Conservation (phyloP, 2,888 invertebrate species). For the Brachyptera putata region DNA sequence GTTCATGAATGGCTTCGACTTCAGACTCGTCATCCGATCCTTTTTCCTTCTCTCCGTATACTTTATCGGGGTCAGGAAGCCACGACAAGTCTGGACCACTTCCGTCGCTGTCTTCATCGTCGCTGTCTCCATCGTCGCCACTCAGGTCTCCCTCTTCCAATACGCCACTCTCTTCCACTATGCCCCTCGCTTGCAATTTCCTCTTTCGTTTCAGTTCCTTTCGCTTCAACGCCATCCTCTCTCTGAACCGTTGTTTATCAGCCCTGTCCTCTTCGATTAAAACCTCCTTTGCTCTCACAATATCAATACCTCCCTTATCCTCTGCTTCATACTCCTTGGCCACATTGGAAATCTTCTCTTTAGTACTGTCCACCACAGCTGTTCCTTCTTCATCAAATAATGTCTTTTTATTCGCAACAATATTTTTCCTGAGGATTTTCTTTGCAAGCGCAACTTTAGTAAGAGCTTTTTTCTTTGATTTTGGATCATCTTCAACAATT, state of each 20-base stretch:
- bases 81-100: conserved; percentile 69
- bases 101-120: too few relatives aligned
- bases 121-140: too few relatives aligned
- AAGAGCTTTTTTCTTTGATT: conserved; percentile 55
- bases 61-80: conserved; percentile 80
- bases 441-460: conserved; percentile 89
- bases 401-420: conserved; percentile 76
- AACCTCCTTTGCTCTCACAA: conserved; percentile 72
- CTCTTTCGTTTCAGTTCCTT: conserved; percentile 38
- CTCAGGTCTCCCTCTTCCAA: conserved; percentile 55
- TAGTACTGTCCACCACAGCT: conserved; percentile 59
- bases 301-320: conserved; percentile 67
- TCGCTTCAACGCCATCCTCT: conserved; percentile 76
- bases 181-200: conserved; percentile 58
- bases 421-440: conserved; percentile 80
- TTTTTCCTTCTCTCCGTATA: conserved; percentile 56
- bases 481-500: conserved; percentile 36
- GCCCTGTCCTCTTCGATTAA: conserved; percentile 81
- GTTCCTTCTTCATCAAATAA: conserved; percentile 86
- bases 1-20: conserved; percentile 20
- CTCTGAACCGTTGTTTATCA: conserved; percentile 78
- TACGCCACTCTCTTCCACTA: conserved; percentile 42
- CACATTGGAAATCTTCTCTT: conserved; percentile 65
- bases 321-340: conserved; percentile 65
- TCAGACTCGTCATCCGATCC: conserved; percentile 38